Percentiles rank a stretch among this genome's conserved stretches.
These are phyloP conservation scores for Aplysia californica DNA, from an alignment of 1,140 invertebrate species.

Conservation along the genomic window DNA sequence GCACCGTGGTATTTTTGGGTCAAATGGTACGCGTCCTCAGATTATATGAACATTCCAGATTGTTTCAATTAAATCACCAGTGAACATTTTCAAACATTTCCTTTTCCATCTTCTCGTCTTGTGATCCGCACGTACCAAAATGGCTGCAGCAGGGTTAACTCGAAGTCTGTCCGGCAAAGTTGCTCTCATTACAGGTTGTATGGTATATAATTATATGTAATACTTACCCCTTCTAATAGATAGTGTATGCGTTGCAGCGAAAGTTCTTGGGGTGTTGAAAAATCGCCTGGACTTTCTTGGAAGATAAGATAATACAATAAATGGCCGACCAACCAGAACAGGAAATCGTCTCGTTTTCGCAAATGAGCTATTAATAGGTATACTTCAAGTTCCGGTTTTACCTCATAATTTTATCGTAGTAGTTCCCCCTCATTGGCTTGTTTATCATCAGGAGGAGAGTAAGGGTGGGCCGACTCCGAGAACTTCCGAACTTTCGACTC, in stretches of 20 bases:
- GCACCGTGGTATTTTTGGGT: no score
- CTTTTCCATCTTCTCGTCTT: background rate
- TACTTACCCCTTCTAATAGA: background rate
- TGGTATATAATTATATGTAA: background rate
- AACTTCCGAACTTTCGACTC: no score
- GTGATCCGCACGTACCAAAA: slow-evolving; percentile 11
- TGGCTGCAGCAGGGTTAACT: background rate
- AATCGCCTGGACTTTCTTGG: no score
- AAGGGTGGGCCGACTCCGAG: no score
- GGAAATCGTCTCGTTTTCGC: background rate
- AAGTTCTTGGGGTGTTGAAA: background rate
- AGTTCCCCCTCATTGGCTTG: no score
- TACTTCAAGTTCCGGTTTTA: background rate
- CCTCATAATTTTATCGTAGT: no score
- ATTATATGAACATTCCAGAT: background rate
- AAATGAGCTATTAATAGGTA: background rate
- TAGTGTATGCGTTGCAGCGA: background rate
- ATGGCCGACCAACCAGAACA: background rate
- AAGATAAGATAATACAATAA: background rate
- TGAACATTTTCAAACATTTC: slow-evolving; percentile 11
- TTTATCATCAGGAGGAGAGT: no score
- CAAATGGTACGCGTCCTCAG: no score
- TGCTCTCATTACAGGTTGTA: background rate
- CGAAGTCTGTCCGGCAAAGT: background rate
- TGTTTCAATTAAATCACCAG: background rate